Base-by-base conservation (phyloP, 1,140 invertebrate genomes). In the Cydia fagiglandana region DNA sequence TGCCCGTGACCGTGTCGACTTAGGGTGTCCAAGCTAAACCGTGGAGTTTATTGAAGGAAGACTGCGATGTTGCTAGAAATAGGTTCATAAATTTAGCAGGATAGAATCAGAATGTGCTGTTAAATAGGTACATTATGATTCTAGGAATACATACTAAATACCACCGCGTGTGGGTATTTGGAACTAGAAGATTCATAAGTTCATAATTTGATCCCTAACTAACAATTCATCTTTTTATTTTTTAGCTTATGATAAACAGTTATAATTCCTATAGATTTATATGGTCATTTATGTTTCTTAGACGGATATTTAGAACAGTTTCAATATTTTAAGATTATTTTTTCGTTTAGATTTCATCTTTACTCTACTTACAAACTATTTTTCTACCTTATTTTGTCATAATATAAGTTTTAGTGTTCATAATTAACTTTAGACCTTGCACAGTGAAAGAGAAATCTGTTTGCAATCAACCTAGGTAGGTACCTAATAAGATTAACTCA, bases 401-500 rank as follows among this genome's bases (percentile, higher is more conserved):
- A 10, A 45, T 45, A 15, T 4, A 47, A 47, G 45, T 47, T 47
- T 47, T 15, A 47, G 45, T 13, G 13, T 2, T 15, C 12, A 47
- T 47, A 47, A 41, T 20, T 20, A n/a, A 56, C 15, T 56, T 9
- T 2, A 53, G 5, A 7, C n/a, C 20, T 61, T 61, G 15, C 15
- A 56, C 15, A 56, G 53, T 17, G 56, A 12, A 61, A 61, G 56
- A 24, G 20, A 61, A 61, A 61, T 24, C 56, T 61, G 15, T 20
- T 61, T 53, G 50, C 56, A 61, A 61, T 61, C 56, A 61, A 61
- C 17, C 56, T 24, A 24, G 20, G 56, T 61, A 61, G 9, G 56
- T 24, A 53, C 50, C 50, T 17, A 61, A 61, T 61, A 61, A 61
- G 56, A 61, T 61, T 24, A 24, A 61, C 56, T 61, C 56, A 61